Base-by-base conservation (phyloP, 2,888 invertebrate species). In the Notocelia uddmanniana region DNA sequence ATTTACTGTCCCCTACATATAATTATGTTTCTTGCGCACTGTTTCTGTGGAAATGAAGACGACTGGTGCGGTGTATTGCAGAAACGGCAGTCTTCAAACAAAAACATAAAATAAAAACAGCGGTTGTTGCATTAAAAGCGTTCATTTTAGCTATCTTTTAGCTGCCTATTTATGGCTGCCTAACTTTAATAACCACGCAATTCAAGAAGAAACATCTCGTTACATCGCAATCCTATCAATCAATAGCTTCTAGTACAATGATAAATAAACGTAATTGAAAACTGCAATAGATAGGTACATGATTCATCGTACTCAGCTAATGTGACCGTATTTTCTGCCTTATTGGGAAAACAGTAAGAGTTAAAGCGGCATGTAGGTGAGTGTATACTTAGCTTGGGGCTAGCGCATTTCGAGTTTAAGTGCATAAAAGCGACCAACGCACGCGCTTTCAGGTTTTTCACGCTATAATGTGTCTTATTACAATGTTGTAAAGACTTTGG, bases 401-500 rank as follows among this genome's bases (percentile, higher is more conserved):
- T 18, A 15, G 63, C 19, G 50, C 50, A 50, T 63, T 34, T 52
- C 34, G 21, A 50, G 52, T 48, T 8, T 50, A 52, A 62, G 19
- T 63, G 63, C 50, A 63, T 34, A 63, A 52, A 31, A 21, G 21
- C 19, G 50, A 21, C 34, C 15, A 50, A 50, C 0, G 31, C 50
- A 31, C 11, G 13, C 15, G 18, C 19, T 58, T 19, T 37, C 50
- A 50, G n/a, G 15, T 18, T 10, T 41, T 21, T 15, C 59, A 41
- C 13, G 50, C 18, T 9, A 67, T 55, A 57, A 19, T 48, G 19
- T 18, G 21, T 57, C 54, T 34, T 72, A 67, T 52, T 60, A 37
- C 68, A 9, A 21, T 15, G 34, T 18, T 18, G 64, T 59, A 72
- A 68, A 67, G 74, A 74, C 76, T 75, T 79, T 73, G 76, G 74